Evolutionary conservation across 1,140 invertebrate genomes (phyloP), one percentile per base, ranked within the genome.

Genomic region (Ectropis grisescens): DNA sequence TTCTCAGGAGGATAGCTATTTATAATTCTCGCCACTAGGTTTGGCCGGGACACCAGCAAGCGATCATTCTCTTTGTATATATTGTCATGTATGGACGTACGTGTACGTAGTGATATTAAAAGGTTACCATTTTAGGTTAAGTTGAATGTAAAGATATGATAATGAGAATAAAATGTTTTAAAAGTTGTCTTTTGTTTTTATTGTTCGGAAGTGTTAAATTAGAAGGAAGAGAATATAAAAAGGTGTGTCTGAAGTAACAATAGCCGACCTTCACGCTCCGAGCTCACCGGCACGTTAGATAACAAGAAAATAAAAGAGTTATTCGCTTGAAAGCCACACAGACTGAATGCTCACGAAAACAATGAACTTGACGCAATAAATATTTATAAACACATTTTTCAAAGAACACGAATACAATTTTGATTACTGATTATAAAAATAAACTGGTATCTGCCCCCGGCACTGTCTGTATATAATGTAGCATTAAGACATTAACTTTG

Each of bases 41-140:
- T 28, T 42, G 67, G 72, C 71, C 71, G 71, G 69, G 71, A 71
- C 65, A 62, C 49, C 56, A 71, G 70, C 70, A 72, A 67, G 64
- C 46, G 43, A 49, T 52, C 36, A 41, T 59, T 68, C n/a, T n/a
- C n/a, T 59, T 59, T 75, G 55, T 71, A 70, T 70, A 65, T 69
- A 61, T 60, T 64, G 56, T 70, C 58, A 70, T 68, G 68, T 66
- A 70, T 64, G 69, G 48, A 59, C 55, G 62, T 66, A 66, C 58
- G 53, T 56, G 66, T 69, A 65, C 53, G 45, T 60, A 70, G 72
- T 78, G 72, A 78, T 79, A 59, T 58, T 19, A 57, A 66, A 75
- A 69, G 46, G 74, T 79, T 79, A 79, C 74, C 74, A 79, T 70
- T 74, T 62, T 79, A 71, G 62, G 58, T 62, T 79, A 75, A 72